These are phyloP conservation scores for Pollenia labialis DNA, from an alignment of 2,888 invertebrate genomes.

Conservation along the genomic window DNA sequence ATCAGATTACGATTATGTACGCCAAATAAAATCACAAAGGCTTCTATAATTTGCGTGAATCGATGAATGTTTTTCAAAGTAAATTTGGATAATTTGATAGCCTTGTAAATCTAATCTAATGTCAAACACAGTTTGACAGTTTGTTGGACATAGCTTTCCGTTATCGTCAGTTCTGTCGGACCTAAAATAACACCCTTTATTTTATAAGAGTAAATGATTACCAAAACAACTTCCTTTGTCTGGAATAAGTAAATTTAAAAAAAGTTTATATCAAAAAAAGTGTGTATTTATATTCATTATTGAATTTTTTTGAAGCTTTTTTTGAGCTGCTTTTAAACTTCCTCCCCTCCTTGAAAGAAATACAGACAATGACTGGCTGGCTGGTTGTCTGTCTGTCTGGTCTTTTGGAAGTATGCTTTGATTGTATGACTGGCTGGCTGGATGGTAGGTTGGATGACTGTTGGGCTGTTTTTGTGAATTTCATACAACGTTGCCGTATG, in stretches of 20 bases:
- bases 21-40: too few relatives aligned
- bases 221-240: slow-evolving; percentile 66
- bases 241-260: slow-evolving; percentile 35
- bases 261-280: slow-evolving; percentile 13
- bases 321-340: slow-evolving; percentile 37
- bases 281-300: slow-evolving; percentile 19
- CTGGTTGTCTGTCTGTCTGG: slow-evolving; percentile 1
- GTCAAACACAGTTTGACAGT: too few relatives aligned
- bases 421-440: slow-evolving; percentile 33
- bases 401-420: slow-evolving; percentile 1
- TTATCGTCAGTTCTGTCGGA: too few relatives aligned
- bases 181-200: slow-evolving; percentile 14
- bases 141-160: too few relatives aligned
- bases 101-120: too few relatives aligned
- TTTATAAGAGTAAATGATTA: slow-evolving; percentile 22
- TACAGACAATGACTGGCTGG: slow-evolving; percentile 36
- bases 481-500: slow-evolving; percentile 31
- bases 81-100: too few relatives aligned
- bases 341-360: slow-evolving; percentile 55
- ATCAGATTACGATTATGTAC: too few relatives aligned
- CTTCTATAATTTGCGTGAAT: too few relatives aligned
- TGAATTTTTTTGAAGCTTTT: slow-evolving; percentile 21
- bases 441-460: background rate
- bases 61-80: too few relatives aligned
- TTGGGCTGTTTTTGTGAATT: slow-evolving; percentile 19